A percentile compares a stretch with the other conserved stretches of the same genome.
Conservation (phyloP, 2,888 invertebrate species). For the Nemotelus pantherinus region DNA sequence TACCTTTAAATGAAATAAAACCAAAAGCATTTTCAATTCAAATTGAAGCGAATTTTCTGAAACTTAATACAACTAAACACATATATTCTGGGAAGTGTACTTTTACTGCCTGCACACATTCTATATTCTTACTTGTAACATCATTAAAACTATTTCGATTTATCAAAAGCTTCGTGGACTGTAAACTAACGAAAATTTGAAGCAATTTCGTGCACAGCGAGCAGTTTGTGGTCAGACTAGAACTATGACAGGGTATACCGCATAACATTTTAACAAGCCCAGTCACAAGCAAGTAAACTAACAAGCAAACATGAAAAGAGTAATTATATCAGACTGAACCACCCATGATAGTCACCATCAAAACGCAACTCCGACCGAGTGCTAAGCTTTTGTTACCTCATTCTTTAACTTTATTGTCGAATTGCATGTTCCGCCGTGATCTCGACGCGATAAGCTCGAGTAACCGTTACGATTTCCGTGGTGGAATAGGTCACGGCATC, state of each 20-base stretch:
- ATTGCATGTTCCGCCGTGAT: conserved; percentile 38
- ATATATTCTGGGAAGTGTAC: too few relatives aligned
- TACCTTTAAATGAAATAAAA: too few relatives aligned
- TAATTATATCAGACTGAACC: conserved; percentile 20
- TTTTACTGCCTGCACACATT: too few relatives aligned
- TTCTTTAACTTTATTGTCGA: conserved; percentile 37
- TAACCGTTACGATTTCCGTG: conserved; percentile 40
- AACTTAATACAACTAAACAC: too few relatives aligned
- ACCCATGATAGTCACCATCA: conserved; percentile 32
- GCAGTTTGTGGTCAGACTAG: conserved; percentile 17
- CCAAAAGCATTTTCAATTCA: too few relatives aligned
- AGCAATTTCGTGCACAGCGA: background rate
- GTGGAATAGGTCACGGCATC: conserved; percentile 42
- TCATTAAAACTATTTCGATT: too few relatives aligned
- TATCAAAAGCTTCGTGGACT: background rate
- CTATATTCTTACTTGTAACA: too few relatives aligned
- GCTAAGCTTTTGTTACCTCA: conserved; percentile 42
- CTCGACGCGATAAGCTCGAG: conserved; percentile 28
- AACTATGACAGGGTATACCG: conserved; percentile 21
- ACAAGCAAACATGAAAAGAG: conserved; percentile 12
- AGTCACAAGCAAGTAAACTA: background rate
- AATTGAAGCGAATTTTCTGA: too few relatives aligned
- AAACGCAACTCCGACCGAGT: conserved; percentile 38
- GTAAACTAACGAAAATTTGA: conserved; percentile 5
- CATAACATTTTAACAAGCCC: conserved; percentile 14